Conservation (phyloP, 2,888 invertebrate species). For the Cryptocephalus moraei region DNA sequence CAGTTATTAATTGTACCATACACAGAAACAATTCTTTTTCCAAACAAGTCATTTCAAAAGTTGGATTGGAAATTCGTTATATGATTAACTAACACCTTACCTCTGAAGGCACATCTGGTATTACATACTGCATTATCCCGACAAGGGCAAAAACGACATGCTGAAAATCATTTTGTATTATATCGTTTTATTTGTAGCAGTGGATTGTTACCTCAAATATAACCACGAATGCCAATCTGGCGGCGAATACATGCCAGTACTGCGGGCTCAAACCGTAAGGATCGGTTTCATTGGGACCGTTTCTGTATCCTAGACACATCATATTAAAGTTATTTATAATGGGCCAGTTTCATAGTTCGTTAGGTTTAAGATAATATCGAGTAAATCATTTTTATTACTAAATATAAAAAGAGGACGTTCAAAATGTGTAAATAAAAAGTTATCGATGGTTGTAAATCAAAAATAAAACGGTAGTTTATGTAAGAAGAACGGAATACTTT, state of each 20-base stretch:
- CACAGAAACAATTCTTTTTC: no score
- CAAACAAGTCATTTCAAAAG: no score
- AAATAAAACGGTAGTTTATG: no score
- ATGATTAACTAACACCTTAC: constrained; percentile 26
- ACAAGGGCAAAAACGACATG: constrained; percentile 82
- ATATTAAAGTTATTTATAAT: no score
- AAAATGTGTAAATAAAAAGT: constrained; percentile 1
- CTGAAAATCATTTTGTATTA: constrained; percentile 36
- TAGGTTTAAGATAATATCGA: background rate
- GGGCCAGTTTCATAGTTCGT: background rate
- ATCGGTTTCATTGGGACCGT: constrained; percentile 52
- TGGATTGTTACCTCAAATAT: constrained; percentile 69
- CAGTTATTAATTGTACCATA: no score
- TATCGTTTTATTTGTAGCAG: no score
- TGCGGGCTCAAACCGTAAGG: constrained; percentile 77
- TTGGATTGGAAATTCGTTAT: no score
- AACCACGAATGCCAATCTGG: constrained; percentile 85
- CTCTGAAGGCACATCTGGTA: constrained; percentile 76
- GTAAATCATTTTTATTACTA: background rate
- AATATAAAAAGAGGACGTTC: background rate
- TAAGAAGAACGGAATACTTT: no score
- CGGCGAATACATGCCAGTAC: constrained; percentile 93
- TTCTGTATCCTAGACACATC: constrained; percentile 43
- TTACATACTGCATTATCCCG: constrained; percentile 81
- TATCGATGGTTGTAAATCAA: background rate